Evolutionary conservation across 2,888 invertebrate species (phyloP), one percentile per base, ranked within the genome.

Genomic region (Andrena trimmerana): DNA sequence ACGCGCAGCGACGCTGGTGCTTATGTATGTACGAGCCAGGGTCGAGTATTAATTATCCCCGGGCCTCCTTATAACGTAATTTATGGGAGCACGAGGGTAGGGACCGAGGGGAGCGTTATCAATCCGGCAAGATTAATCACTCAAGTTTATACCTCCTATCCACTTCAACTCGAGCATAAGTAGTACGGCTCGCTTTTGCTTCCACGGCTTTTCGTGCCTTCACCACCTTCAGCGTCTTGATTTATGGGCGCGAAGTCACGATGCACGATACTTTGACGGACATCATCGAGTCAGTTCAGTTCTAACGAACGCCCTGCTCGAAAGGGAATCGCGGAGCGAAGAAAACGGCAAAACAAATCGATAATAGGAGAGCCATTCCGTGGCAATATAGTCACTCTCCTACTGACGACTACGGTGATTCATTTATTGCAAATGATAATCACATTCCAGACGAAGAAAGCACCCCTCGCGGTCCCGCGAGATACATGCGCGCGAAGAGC

Each of bases 91-190:
- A 86, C 80, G 88, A 79, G 85, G 86, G 86, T 85, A 84, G 87
- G 90, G 82, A 42, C 80, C 79, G 80, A 86, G 52, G 86, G 87
- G 86, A 89, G 85, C 89, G 89, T 92, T 92, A 93, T 93, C 93
- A 93, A 93, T 93, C 92, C 90, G 83, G 87, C 72, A 90, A 93
- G 93, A 93, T 93, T 93, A 93, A 93, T 93, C 92, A 92, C 92
- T 90, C 89, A 92, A 92, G 92, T 92, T 92, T 92, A 92, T 90
- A 90, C 87, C 89, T 89, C 89, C 86, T 84, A 88, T 90, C 89
- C 92, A 90, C 90, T 92, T 90, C 90, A 88, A 27, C 90, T 90
- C 89, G 10, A 27, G 57, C 83, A 83, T 90, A 90, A 92, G 90
- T 90, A 90, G 90, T 90, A 88, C 87, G 88, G 85, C 81, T 87